Base-by-base conservation (phyloP, 2,888 invertebrate species). In the Entomobrya multifasciata region DNA sequence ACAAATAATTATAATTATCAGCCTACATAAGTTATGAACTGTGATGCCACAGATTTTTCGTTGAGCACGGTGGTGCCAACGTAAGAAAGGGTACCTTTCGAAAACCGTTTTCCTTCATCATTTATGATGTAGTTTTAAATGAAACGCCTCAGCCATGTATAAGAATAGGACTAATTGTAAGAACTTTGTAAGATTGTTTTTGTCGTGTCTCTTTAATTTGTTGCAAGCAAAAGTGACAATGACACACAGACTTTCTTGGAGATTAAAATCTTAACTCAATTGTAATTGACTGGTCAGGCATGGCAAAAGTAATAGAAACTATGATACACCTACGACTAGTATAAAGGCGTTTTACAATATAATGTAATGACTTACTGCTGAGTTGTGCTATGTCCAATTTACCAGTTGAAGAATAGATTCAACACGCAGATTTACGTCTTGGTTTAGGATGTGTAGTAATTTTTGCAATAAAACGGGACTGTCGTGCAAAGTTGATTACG, bases 1-100 rank as follows among this genome's bases (percentile, higher is more conserved):
- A 70, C 44, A 25, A 70, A 41, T 65, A 65, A 65, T 65, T 52
- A 57, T 76, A 76, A 76, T 76, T 76, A 76, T 27, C 74, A 52
- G 30, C 74, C 52, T 30, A 70, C 67, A 47, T 70, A n/a, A 27
- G 17, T 52, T 55, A 30, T 52, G 49, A 49, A 15, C 27, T 30
- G 17, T 52, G n/a, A 30, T 52, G 17, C 30, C 55, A 30, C 25
- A 13, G 4, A 5, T n/a, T n/a, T 52, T 52, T 52, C n/a, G n/a
- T n/a, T n/a, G n/a, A n/a, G n/a, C n/a, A 20, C 36, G 8, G 17
- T 22, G 22, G 25, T 27, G 55, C 52, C 52, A 74, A 55, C 22
- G 0, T 30, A 74, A 52, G 74, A n/a, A n/a, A n/a, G n/a, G n/a
- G n/a, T n/a, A n/a, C n/a, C n/a, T n/a, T n/a, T n/a, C n/a, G n/a